These are phyloP conservation scores for Xestia c-nigrum DNA, from an alignment of 2,888 invertebrate species.

Conservation along the genomic window DNA sequence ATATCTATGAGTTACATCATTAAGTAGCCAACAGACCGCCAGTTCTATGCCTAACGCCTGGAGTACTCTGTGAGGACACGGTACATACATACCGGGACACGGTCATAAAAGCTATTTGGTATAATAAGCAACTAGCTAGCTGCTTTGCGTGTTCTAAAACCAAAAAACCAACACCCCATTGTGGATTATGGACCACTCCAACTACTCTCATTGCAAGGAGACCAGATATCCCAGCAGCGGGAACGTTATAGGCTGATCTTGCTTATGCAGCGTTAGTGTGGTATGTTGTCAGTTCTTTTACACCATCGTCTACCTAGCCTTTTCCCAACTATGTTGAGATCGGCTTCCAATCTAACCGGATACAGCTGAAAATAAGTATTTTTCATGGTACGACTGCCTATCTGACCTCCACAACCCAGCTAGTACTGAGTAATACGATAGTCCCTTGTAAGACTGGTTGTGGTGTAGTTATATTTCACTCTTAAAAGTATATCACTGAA, in stretches of 20 bases:
- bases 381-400: not conserved
- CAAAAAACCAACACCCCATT: not conserved
- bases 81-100: not conserved
- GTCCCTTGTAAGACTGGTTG: not conserved
- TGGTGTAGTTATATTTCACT: not conserved
- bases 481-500: not conserved
- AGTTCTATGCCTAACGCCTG: slow-evolving; percentile 43
- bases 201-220: not conserved
- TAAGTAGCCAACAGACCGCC: not conserved
- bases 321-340: not conserved
- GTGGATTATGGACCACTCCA: not conserved
- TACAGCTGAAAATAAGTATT: not conserved
- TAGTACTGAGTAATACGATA: not conserved
- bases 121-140: not conserved
- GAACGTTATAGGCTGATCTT: not conserved
- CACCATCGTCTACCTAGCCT: not conserved
- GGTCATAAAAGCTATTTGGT: not conserved
- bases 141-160: not conserved
- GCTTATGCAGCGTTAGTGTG: not conserved
- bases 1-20: slow-evolving; percentile 68
- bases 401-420: not conserved
- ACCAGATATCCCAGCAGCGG: not conserved
- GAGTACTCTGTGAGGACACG: slow-evolving; percentile 38
- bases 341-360: not conserved
- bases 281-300: not conserved